Evolutionary conservation across 2,888 invertebrate genomes (phyloP).

Genomic region (Sphaerophoria rueppellii): DNA sequence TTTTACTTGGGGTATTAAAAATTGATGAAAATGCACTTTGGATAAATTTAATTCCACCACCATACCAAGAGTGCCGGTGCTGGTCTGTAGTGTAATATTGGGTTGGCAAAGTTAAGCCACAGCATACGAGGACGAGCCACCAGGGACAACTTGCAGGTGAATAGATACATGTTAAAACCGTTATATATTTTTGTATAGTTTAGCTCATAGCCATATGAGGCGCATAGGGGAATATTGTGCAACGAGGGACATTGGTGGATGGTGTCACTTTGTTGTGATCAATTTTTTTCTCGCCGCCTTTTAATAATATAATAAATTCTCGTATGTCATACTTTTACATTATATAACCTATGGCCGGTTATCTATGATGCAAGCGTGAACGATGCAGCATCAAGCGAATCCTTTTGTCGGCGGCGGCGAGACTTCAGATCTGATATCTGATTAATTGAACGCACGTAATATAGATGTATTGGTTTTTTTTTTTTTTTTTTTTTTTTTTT

Average conservation of each 20-base stretch:
- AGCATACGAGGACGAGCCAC: constrained; percentile 32
- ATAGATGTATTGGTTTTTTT: neutral
- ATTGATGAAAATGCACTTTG: constrained; percentile 73
- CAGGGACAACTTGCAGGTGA: constrained; percentile 36
- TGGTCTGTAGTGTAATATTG: constrained; percentile 23
- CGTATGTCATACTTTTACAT: constrained; percentile 30
- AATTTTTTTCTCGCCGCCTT: constrained; percentile 29
- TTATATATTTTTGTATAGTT: too few relatives aligned
- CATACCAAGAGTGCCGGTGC: constrained; percentile 43
- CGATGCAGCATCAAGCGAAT: constrained; percentile 28
- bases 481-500: neutral
- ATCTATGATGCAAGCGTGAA: neutral
- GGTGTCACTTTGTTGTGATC: constrained; percentile 9
- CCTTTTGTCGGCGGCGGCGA: constrained; percentile 20
- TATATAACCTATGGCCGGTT: constrained; percentile 2
- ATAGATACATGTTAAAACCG: neutral
- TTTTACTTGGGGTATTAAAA: constrained; percentile 68
- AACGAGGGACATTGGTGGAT: constrained; percentile 10
- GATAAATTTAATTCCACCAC: constrained; percentile 70
- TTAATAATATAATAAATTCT: constrained; percentile 69
- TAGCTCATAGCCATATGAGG: neutral
- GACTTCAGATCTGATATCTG: constrained; percentile 22
- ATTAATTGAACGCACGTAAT: constrained; percentile 35
- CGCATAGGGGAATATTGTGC: constrained; percentile 8
- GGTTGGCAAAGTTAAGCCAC: constrained; percentile 54